A percentile compares a stretch with the other conserved stretches of the same genome.
Evolutionary conservation across 2,113 vertebrate genomes (phyloP).

Genomic region (Tupaia chinensis): DNA sequence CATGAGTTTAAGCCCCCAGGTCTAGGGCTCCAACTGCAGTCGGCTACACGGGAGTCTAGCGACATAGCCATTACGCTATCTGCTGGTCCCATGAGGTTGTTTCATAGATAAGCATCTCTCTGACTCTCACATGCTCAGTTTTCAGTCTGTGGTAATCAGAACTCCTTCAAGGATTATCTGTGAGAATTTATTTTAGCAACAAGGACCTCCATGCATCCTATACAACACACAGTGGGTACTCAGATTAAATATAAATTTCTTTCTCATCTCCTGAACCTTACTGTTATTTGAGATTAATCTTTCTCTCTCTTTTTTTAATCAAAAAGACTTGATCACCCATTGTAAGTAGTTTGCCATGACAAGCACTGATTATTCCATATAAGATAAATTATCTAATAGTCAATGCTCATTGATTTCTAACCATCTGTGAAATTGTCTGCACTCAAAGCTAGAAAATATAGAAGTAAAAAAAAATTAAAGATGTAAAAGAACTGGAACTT

Average conservation of each 20-base stretch:
- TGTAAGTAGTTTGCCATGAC: background rate
- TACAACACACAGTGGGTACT: background rate
- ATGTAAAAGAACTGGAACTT: background rate
- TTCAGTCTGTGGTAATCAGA: background rate
- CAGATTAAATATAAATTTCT: background rate
- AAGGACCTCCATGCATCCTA: fast-evolving
- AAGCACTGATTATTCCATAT: background rate
- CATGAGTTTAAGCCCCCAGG: no score
- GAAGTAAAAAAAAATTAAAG: background rate
- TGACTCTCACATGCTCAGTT: fast-evolving
- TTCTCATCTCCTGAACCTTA: background rate
- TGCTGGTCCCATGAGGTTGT: no score
- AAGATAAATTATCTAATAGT: background rate
- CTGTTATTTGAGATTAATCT: background rate
- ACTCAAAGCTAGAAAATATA: background rate
- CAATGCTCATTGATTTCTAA: background rate
- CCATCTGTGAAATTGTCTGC: background rate
- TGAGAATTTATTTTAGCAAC: background rate
- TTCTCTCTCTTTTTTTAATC: background rate
- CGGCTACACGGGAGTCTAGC: no score
- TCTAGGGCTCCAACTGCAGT: no score
- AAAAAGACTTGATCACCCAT: background rate
- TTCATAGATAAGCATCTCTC: background rate
- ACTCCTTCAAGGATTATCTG: background rate
- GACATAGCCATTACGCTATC: no score